phyloP scores from a whole-genome alignment of 2,797 vertebrate species.

The Pseudochirops cupreus region DNA sequence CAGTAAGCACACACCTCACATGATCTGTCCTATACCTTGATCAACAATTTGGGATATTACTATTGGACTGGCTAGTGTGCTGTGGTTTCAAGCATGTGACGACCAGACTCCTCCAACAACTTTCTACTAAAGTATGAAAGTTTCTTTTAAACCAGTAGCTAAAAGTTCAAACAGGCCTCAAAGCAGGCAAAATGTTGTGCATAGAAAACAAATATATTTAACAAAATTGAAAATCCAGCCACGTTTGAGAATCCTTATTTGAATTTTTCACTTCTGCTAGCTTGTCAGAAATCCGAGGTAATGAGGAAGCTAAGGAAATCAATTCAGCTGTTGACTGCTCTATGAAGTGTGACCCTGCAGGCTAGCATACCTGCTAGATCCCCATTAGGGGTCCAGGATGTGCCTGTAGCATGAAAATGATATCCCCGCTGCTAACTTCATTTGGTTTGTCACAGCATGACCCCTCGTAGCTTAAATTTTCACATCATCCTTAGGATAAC shows the following conservation, averaged over 20 bases:
- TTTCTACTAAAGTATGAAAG: background rate
- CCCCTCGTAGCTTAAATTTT: conserved; percentile 20
- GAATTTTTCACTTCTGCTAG: conserved; percentile 42
- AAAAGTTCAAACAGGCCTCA: background rate
- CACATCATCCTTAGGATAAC: conserved; percentile 15
- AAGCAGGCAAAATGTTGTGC: background rate
- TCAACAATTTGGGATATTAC: background rate
- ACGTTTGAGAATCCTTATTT: conserved; percentile 31
- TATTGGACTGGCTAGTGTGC: background rate
- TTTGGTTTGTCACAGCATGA: conserved; percentile 45
- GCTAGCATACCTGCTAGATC: conserved; percentile 28
- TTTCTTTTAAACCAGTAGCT: background rate
- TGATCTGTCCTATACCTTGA: background rate
- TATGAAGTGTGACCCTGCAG: conserved; percentile 34
- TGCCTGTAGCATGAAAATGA: background rate
- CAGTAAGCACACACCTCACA: background rate
- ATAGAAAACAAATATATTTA: background rate
- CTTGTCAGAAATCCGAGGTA: conserved; percentile 58
- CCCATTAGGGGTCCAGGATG: conserved; percentile 31
- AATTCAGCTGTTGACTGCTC: conserved; percentile 43
- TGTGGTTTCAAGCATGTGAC: background rate
- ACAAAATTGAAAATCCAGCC: conserved; percentile 17
- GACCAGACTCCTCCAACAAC: background rate
- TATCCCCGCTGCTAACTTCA: conserved; percentile 38
- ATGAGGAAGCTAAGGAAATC: conserved; percentile 56